Percentiles rank a stretch among this genome's conserved stretches.
phyloP scores from a whole-genome alignment of 2,888 invertebrate genomes.

The Dexiosoma caninum region DNA sequence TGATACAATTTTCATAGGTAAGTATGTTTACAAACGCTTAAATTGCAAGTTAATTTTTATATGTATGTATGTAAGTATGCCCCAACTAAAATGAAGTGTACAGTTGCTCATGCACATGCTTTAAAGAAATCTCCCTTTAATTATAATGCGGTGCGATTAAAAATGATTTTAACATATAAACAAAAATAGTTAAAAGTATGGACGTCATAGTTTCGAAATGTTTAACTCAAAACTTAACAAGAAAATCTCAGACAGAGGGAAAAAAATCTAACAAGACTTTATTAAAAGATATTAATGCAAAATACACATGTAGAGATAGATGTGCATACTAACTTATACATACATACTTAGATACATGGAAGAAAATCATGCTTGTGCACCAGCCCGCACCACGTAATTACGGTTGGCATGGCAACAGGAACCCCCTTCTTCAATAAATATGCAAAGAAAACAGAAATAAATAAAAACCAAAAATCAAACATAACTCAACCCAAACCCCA shows the following conservation, averaged over 20 bases:
- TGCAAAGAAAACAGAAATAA: constrained; percentile 22
- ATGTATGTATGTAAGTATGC: too few species aligned
- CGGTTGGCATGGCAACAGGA: constrained; percentile 60
- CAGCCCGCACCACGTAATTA: constrained; percentile 43
- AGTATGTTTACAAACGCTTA: too few species aligned
- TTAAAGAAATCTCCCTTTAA: neutral
- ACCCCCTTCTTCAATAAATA: constrained; percentile 38
- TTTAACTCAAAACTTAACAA: neutral
- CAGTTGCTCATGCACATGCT: neutral
- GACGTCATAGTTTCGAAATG: neutral
- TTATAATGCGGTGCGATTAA: neutral
- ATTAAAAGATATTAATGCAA: constrained; percentile 18
- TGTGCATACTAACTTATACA: too few species aligned
- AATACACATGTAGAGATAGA: too few species aligned
- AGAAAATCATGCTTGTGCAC: constrained; percentile 22
- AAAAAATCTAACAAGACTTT: constrained; percentile 9
- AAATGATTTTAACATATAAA: constrained; percentile 10
- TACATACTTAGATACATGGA: neutral
- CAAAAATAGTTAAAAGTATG: neutral
- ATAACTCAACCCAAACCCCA: constrained; percentile 50
- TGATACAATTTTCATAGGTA: too few species aligned
- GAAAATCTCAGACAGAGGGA: neutral
- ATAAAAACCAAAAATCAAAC: constrained; percentile 24
- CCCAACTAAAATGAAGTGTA: neutral
- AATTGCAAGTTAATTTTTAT: too few species aligned